Evolutionary conservation across 2,888 invertebrate genomes (phyloP).

Genomic region (Strigamia maritima): DNA sequence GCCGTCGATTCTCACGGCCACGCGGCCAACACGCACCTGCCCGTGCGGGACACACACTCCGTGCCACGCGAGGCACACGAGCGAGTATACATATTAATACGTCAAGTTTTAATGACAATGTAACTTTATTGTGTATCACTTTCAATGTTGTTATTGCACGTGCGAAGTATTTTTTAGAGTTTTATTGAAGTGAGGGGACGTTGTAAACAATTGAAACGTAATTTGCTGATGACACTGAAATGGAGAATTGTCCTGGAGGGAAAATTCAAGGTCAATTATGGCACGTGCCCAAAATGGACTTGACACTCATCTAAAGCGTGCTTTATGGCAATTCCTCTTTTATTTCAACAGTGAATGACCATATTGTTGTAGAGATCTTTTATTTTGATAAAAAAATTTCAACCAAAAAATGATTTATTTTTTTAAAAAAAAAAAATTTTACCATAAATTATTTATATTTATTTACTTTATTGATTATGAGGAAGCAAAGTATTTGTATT

Average conservation of each 20-base stretch:
- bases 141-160: background rate
- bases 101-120: background rate
- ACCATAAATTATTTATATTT: no score
- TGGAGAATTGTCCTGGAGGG: background rate
- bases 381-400: background rate
- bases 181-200: background rate
- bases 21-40: constrained; percentile 56
- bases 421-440: no score
- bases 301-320: background rate
- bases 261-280: background rate
- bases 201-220: background rate
- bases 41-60: constrained; percentile 52
- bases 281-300: background rate
- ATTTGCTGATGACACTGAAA: background rate
- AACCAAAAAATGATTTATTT: background rate
- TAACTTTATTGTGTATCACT: no score
- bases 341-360: background rate
- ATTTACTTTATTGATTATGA: no score
- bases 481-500: no score
- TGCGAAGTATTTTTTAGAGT: background rate
- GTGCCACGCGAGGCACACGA: constrained; percentile 46
- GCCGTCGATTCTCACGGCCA: constrained; percentile 47
- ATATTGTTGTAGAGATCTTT: background rate
- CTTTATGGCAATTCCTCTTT: background rate
- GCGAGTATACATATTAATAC: background rate